phyloP scores from a whole-genome alignment of 2,888 invertebrate species.

The Stenichneumon culpator region DNA sequence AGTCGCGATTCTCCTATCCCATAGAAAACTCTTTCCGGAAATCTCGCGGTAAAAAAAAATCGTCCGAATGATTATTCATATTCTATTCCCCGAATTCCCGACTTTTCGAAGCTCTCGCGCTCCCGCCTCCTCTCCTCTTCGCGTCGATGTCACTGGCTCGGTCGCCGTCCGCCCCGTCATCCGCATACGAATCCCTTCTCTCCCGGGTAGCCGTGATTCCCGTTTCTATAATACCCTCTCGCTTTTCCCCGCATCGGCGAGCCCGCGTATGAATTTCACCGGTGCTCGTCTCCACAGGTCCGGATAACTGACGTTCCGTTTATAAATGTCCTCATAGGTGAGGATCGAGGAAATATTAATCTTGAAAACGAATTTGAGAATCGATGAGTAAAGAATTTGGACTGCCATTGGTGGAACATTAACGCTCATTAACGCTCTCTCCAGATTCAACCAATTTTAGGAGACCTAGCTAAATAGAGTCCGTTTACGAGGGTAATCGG shows the following conservation, averaged over 20 bases:
- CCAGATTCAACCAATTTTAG: not conserved
- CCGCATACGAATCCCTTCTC: constrained; percentile 65
- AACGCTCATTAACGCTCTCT: not conserved
- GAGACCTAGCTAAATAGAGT: not conserved
- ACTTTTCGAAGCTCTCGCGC: constrained; percentile 49
- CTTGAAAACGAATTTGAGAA: too few species aligned
- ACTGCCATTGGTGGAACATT: not conserved
- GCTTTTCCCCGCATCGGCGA: not conserved
- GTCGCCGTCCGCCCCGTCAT: constrained; percentile 28
- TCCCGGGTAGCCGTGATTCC: constrained; percentile 36
- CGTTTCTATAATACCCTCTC: constrained; percentile 26
- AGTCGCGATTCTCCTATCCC: constrained; percentile 54
- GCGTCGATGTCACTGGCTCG: constrained; percentile 38
- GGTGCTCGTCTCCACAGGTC: not conserved
- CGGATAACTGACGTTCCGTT: not conserved
- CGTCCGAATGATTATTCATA: constrained; percentile 67
- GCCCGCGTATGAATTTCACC: not conserved
- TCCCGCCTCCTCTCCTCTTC: constrained; percentile 28
- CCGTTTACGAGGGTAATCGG: not conserved
- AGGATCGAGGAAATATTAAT: not conserved
- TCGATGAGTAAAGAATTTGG: not conserved
- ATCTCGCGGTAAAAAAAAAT: constrained; percentile 53
- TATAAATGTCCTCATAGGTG: not conserved
- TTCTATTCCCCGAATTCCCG: constrained; percentile 65
- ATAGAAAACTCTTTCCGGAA: constrained; percentile 48